Evolutionary conservation across 2,888 invertebrate genomes (phyloP).

Genomic region (Mycalesis mineus): DNA sequence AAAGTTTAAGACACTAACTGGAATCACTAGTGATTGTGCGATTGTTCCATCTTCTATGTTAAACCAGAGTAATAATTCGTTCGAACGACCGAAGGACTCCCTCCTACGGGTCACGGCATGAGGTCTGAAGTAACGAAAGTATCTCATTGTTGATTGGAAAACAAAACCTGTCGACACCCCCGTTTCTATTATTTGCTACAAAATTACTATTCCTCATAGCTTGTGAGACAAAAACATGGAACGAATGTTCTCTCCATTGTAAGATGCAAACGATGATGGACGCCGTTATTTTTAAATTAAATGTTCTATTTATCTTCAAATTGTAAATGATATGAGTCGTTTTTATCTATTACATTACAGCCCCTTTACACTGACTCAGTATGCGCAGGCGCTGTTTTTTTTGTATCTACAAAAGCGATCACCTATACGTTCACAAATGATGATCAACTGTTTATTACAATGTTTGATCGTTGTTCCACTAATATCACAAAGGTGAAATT

Average conservation of each 20-base stretch:
- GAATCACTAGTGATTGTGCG: conserved; percentile 69
- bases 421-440: no score
- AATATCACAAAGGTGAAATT: no score
- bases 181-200: conserved; percentile 62
- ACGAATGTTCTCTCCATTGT: conserved; percentile 58
- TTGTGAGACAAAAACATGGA: conserved; percentile 62
- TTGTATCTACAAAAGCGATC: no score
- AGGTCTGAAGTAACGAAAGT: conserved; percentile 57
- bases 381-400: no score
- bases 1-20: conserved; percentile 54
- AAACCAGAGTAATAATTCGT: conserved; percentile 77
- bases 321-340: conserved; percentile 34
- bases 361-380: no score
- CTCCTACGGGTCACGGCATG: conserved; percentile 67
- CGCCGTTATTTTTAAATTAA: conserved; percentile 65
- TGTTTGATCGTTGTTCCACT: no score
- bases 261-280: conserved; percentile 57
- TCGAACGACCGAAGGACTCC: conserved; percentile 54
- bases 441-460: no score
- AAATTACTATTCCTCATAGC: conserved; percentile 58
- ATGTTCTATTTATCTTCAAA: conserved; percentile 42
- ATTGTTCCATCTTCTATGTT: conserved; percentile 65
- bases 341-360: conserved; percentile 9
- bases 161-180: conserved; percentile 76
- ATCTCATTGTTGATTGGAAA: conserved; percentile 65